Base-by-base conservation (phyloP, 2,113 vertebrate species). In the Syrmaticus mikado region DNA sequence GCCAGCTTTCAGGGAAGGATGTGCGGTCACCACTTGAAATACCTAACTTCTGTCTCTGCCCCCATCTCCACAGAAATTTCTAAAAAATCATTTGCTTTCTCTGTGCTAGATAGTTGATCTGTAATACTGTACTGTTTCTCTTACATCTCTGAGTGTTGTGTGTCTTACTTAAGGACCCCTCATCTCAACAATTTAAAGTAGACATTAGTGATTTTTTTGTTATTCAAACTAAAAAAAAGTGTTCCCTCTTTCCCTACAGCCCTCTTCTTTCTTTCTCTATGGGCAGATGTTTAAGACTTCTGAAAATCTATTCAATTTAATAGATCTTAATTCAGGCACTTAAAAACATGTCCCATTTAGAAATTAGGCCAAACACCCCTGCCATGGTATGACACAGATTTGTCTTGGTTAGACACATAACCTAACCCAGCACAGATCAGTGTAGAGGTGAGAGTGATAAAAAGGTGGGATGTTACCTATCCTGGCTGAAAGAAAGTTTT, bases 11-110 rank as follows among this genome's bases (percentile, higher is more conserved):
- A 95, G 53, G 50, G n/a, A 50, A 77, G 82, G 52, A 50, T 90
- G 53, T 89, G 41, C 1, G 2, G 76, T 92, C 89, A 87, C 89
- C 52, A 76, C 68, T 93, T 87, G 82, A 75, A 97, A 94, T 79
- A 91, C 12, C 48, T 65, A 48, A 16, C 65, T 87, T 88, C 46
- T 79, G 82, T 76, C 70, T 81, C 82, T 93, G 36, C 62, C 66
- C 66, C 91, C 93, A 72, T 75, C 48, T 90, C 52, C 40, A 34
- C 57, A 57, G 76, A 34, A 85, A 28, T 92, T 92, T 84, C 88
- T 90, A 80, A 92, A 86, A 88, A 53, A 85, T 82, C 1, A 0
- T 57, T 87, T 85, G 61, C 75, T 94, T 90, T 84, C 57, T 75
- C 6, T 86, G 1, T 91, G 52, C 82, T 73, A 88, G 43, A 7